Evolutionary conservation across 1,140 invertebrate genomes (phyloP), one percentile per base, ranked within the genome.

Genomic region (Papilio aristodemus): DNA sequence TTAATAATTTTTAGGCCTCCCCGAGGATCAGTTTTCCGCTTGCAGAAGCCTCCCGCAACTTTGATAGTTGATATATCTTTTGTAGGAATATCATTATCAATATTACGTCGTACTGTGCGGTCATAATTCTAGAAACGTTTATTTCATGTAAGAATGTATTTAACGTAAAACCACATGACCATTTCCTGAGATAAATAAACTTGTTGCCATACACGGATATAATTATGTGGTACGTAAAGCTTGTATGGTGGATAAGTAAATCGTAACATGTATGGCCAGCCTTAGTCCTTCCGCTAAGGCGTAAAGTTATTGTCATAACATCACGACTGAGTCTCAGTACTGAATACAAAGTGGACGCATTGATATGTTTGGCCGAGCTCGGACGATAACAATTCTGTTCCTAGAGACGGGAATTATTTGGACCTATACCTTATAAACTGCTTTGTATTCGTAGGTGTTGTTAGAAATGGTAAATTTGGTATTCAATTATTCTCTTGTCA

Each of bases 301-400:
- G 58, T 60, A 38, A 60, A 60, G 32, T 60, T 60, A 60, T 60
- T 60, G 58, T 60, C 58, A 60, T 60, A 60, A 62, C 59, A 62
- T 62, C 59, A 62, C 59, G 59, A 62, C 59, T 13, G 17, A 17
- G 36, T 37, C 27, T 32, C 36, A 32, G 59, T 11, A 11, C n/a
- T 13, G 59, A 62, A 62, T 62, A 62, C 59, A 62, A 62, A 62
- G 32, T 62, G 32, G 59, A 38, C 14, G 59, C 59, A 62, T 62
- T 62, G 59, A 62, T 62, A 62, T 38, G 59, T 37, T 17, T 10
- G 59, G 3, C 59, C 32, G 27, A 38, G 59, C 17, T 17, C 19
- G 14, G 59, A 32, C 36, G 27, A 38, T 62, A 59, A 59, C 58
- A 32, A 38, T 2, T 17, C 7, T 32, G 59, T 62, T 62, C 59